Percentiles rank a stretch among this genome's conserved stretches.
These are phyloP conservation scores for Lepeophtheirus nordmannii DNA, from an alignment of 2,888 invertebrate genomes.

Conservation along the genomic window DNA sequence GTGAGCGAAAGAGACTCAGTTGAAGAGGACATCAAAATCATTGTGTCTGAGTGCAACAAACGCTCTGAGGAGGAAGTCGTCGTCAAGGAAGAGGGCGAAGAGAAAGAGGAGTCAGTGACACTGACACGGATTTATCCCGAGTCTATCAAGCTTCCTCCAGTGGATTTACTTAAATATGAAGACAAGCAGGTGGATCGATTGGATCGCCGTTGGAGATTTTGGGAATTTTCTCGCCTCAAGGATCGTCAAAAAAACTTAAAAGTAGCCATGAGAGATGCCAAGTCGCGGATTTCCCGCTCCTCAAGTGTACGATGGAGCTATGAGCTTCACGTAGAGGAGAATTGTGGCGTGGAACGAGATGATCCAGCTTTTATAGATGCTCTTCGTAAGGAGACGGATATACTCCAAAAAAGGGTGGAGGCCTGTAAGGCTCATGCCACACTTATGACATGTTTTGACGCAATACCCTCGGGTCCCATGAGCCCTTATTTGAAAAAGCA, in stretches of 20 bases:
- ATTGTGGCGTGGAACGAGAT: conserved; percentile 37
- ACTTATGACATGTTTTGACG: conserved; percentile 41
- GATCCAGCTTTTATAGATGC: conserved; percentile 40
- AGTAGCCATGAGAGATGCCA: conserved; percentile 40
- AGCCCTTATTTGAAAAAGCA: too few relatives aligned
- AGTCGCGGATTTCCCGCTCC: conserved; percentile 39
- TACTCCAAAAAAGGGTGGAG: conserved; percentile 41
- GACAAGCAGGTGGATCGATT: conserved; percentile 38
- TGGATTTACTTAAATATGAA: conserved; percentile 1
- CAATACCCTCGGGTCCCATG: background rate
- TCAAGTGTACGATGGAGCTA: conserved; percentile 38
- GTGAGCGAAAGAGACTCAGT: background rate
- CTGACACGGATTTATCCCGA: background rate
- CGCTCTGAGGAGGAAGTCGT: too few relatives aligned
- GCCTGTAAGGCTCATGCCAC: conserved; percentile 43
- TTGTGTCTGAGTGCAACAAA: too few relatives aligned
- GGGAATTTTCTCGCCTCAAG: conserved; percentile 30
- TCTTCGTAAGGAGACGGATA: conserved; percentile 41
- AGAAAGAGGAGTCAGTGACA: background rate
- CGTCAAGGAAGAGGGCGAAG: too few relatives aligned
- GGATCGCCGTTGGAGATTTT: conserved; percentile 36
- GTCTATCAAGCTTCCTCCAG: background rate
- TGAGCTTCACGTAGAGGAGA: conserved; percentile 39
- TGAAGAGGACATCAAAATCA: too few relatives aligned
- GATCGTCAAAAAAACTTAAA: conserved; percentile 38